Conservation (phyloP, 2,113 vertebrate genomes). For the Corythaixoides concolor region DNA sequence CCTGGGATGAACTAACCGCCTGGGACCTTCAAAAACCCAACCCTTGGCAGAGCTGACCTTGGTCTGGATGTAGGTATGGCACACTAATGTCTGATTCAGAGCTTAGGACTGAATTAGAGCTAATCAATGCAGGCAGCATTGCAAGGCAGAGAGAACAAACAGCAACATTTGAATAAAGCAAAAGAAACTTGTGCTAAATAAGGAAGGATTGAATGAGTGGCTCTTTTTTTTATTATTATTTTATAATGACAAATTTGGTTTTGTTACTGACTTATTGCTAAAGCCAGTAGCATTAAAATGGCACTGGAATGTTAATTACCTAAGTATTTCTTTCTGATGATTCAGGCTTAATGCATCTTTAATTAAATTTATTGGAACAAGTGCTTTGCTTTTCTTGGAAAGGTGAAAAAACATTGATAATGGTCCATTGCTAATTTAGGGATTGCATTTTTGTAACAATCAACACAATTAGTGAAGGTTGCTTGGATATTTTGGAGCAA, state of each 20-base stretch:
- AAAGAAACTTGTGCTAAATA: background rate
- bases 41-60: conserved; percentile 23
- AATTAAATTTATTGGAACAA: conserved; percentile 44
- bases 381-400: conserved; percentile 6
- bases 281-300: background rate
- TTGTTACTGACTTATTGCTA: background rate
- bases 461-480: conserved; percentile 19
- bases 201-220: background rate
- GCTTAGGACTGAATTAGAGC: background rate
- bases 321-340: background rate
- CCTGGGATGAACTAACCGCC: conserved; percentile 32
- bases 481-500: background rate
- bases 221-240: background rate
- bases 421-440: conserved; percentile 20
- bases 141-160: background rate
- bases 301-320: background rate
- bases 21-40: conserved; percentile 55
- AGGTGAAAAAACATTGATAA: background rate
- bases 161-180: background rate
- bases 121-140: background rate
- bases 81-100: background rate
- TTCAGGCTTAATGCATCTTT: conserved; percentile 17
- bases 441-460: conserved; percentile 2
- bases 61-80: background rate
- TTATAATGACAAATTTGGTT: background rate